Evolutionary conservation across 2,888 invertebrate genomes (phyloP).

Genomic region (Chouioia cunea): DNA sequence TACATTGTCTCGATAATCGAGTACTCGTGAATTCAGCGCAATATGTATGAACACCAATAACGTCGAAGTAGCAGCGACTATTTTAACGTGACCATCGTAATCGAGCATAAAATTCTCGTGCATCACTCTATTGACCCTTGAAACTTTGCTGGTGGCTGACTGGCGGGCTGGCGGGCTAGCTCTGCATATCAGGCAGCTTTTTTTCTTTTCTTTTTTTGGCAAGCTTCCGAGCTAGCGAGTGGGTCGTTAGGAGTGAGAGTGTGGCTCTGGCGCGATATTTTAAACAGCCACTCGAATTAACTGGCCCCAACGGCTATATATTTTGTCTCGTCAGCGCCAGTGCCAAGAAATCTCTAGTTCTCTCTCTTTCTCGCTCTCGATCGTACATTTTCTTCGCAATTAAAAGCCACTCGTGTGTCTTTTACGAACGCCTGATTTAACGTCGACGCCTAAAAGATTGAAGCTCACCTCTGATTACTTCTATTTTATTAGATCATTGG

Average conservation of each 20-base stretch:
- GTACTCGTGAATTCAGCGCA: too few species aligned
- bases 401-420: constrained; percentile 34
- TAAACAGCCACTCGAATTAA: constrained; percentile 40
- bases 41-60: too few species aligned
- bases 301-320: constrained; percentile 19
- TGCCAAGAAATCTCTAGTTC: constrained; percentile 27
- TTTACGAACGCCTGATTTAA: constrained; percentile 17
- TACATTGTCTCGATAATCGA: too few species aligned
- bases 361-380: too few species aligned
- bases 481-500: too few species aligned
- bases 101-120: constrained; percentile 3
- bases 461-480: too few species aligned
- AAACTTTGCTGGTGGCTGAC: constrained; percentile 11
- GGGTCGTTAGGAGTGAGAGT: constrained; percentile 11
- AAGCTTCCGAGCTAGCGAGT: constrained; percentile 10
- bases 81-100: not conserved
- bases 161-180: not conserved
- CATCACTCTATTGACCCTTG: constrained; percentile 6
- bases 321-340: constrained; percentile 20
- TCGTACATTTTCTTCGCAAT: constrained; percentile 38
- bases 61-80: too few species aligned
- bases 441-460: too few species aligned
- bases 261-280: constrained; percentile 26
- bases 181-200: not conserved
- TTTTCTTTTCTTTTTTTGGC: constrained; percentile 16